Conservation (phyloP, 2,888 invertebrate species). For the Philereme vetulata region DNA sequence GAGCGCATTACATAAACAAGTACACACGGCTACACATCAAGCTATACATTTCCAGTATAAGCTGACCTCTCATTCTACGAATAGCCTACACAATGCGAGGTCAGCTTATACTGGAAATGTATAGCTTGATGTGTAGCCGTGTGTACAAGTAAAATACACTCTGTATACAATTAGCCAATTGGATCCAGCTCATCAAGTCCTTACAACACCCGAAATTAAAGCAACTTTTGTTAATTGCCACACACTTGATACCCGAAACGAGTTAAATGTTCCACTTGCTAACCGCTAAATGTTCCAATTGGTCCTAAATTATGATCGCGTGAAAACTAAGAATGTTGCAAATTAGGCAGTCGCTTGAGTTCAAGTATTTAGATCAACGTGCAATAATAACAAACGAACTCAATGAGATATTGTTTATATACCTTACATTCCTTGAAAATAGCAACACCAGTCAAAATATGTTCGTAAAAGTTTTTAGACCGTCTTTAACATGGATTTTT, state of each 20-base stretch:
- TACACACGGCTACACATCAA: no score
- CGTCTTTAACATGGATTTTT: no score
- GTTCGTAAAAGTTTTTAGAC: no score
- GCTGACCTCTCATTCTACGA: no score
- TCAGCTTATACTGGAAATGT: no score
- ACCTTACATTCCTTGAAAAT: slow-evolving; percentile 12
- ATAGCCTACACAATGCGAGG: no score
- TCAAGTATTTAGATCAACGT: slow-evolving; percentile 18
- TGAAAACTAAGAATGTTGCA: slow-evolving; percentile 24
- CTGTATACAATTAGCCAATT: neutral
- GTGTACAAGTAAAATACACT: no score
- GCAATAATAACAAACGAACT: slow-evolving; percentile 9
- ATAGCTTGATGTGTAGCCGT: no score
- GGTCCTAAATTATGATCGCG: slow-evolving; percentile 11
- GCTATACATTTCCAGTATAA: no score
- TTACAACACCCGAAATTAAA: neutral
- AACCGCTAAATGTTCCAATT: slow-evolving; percentile 7
- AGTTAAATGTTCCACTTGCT: slow-evolving; percentile 14
- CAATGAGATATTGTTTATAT: slow-evolving; percentile 14
- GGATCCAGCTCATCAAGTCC: neutral
- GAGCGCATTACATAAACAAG: no score
- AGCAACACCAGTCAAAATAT: neutral
- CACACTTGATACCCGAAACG: slow-evolving; percentile 1
- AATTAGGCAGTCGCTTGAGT: slow-evolving; percentile 6
- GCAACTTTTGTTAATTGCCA: neutral